Evolutionary conservation across 2,888 invertebrate species (phyloP), one percentile per base, ranked within the genome.

Genomic region (Chaetoderma sp.): DNA sequence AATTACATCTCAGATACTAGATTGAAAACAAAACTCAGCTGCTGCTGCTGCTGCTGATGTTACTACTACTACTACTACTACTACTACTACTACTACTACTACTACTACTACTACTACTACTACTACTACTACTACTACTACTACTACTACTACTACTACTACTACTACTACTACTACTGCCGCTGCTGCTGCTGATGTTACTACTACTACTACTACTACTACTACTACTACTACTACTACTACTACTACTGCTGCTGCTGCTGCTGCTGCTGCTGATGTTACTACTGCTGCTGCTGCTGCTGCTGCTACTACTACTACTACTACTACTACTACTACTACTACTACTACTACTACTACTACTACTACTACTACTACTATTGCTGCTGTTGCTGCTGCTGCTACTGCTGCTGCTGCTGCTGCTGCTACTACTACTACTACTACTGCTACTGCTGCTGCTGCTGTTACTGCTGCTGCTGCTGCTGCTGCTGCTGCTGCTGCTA

Each of bases 371-470:
- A 39, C 39, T 39, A 39, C 39, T 39, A 39, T 45, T 18, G 65
- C 60, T 56, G 47, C 50, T 56, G 89, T 92, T 72, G 95, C 49
- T 49, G 18, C 18, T 49, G 49, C 49, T 49, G 49, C 49, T 49
- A 18, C 49, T 49, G 18, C 49, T 49, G 49, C 49, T 49, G 18
- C 49, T 49, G 18, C 49, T 49, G 18, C 49, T 49, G 49, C 18
- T 49, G 49, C 49, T 49, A 21, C 49, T 49, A 21, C 49, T 49
- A 21, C 49, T 49, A 21, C 49, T 49, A 21, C 49, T 49, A 21
- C 49, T 18, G 18, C 49, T 49, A 21, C 49, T 49, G 18, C 49
- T 49, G 18, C 49, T 16, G 18, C 49, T 16, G 18, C 49, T 49
- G 18, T 18, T 49, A 21, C 49, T 49, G 18, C 49, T 49, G 18